Conservation (phyloP, 2,888 invertebrate genomes). For the Antheraea assamensis region DNA sequence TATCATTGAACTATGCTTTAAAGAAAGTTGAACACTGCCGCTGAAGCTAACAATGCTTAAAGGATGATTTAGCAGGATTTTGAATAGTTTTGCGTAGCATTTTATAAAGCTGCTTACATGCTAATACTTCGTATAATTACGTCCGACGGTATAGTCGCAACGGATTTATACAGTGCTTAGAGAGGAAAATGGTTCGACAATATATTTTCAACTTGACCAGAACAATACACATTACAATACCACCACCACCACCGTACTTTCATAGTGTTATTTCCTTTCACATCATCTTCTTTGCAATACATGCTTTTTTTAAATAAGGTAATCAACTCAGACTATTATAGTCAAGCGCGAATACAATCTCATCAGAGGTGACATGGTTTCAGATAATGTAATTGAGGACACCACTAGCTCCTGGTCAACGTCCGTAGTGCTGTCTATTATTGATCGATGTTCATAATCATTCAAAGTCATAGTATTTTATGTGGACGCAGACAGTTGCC, state of each 20-base stretch:
- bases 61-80: not conserved
- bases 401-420: not conserved
- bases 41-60: too few species aligned
- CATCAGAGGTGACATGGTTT: not conserved
- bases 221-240: not conserved
- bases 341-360: not conserved
- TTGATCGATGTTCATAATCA: constrained; percentile 11
- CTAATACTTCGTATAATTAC: not conserved
- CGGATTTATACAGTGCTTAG: not conserved
- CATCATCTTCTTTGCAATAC: too few species aligned
- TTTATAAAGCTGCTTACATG: not conserved
- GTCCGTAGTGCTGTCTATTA: constrained; percentile 3
- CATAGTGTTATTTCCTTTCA: not conserved
- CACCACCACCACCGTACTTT: not conserved
- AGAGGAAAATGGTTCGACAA: not conserved
- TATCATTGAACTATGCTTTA: not conserved
- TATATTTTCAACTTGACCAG: not conserved
- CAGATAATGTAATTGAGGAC: not conserved
- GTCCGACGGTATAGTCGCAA: not conserved
- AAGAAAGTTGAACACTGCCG: not conserved
- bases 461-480: constrained; percentile 9
- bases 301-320: not conserved
- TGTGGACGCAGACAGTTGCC: not conserved
- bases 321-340: not conserved
- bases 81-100: not conserved